Evolutionary conservation across 2,888 invertebrate genomes (phyloP).

Genomic region (Pharmacophagus antenor): DNA sequence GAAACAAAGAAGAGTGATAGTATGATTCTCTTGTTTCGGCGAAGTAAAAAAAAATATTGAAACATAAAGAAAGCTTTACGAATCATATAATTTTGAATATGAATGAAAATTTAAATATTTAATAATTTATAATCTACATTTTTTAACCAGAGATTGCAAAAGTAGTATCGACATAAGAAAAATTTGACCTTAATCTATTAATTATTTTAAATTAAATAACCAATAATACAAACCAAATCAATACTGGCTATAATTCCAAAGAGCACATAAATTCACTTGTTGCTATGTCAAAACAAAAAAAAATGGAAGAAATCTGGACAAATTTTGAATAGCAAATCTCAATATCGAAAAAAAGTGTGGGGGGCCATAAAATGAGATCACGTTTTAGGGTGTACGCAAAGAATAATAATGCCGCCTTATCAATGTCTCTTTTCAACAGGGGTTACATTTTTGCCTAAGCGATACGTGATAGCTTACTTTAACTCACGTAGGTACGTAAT

Average conservation of each 20-base stretch:
- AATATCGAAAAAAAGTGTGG: slow-evolving; percentile 27
- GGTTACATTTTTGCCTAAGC: slow-evolving; percentile 31
- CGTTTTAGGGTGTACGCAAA: slow-evolving; percentile 28
- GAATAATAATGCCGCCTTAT: slow-evolving; percentile 33
- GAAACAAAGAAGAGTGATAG: too few relatives aligned
- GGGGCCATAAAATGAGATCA: slow-evolving; percentile 36
- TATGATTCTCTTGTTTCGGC: too few relatives aligned
- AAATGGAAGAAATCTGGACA: neutral
- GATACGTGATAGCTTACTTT: slow-evolving; percentile 30
- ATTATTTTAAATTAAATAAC: neutral
- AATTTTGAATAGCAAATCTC: slow-evolving; percentile 25
- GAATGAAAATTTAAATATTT: too few relatives aligned
- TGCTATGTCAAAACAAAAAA: neutral
- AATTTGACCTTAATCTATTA: neutral
- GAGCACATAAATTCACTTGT: neutral
- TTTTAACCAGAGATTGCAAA: neutral
- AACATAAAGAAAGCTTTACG: too few relatives aligned
- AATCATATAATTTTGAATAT: too few relatives aligned
- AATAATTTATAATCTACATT: neutral
- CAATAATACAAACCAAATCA: too few relatives aligned
- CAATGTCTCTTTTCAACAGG: slow-evolving; percentile 30
- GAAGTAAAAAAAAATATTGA: too few relatives aligned
- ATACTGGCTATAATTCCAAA: neutral
- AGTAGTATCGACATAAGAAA: neutral
- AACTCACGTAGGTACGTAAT: slow-evolving; percentile 9